A percentile compares a stretch with the other conserved stretches of the same genome.
phyloP scores from a whole-genome alignment of 2,797 vertebrate genomes.

The Muscicapa comitata region DNA sequence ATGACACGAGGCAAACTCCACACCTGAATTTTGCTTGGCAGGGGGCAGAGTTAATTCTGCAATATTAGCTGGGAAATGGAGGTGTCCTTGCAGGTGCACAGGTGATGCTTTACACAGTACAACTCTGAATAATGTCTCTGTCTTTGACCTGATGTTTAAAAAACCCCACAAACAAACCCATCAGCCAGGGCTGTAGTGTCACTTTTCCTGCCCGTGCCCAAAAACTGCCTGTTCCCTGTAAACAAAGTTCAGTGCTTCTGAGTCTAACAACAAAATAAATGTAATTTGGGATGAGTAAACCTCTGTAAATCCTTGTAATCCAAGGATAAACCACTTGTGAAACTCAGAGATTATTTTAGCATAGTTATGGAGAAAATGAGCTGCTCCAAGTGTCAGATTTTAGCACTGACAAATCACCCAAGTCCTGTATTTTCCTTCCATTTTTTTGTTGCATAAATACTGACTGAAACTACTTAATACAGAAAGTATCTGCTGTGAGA shows the following conservation, averaged over 20 bases:
- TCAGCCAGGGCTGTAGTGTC: accelerated
- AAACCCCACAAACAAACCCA: not conserved
- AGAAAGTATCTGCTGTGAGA: not conserved
- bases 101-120: not conserved
- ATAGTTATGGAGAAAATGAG: not conserved
- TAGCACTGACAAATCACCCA: not conserved
- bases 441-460: not conserved
- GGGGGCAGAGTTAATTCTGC: not conserved
- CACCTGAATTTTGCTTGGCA: not conserved
- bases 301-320: not conserved
- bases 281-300: not conserved
- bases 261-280: not conserved
- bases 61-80: not conserved
- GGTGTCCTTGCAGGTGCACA: not conserved
- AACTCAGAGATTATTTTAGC: not conserved
- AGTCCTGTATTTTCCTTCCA: not conserved
- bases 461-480: not conserved
- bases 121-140: not conserved
- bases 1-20: not conserved
- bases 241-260: not conserved
- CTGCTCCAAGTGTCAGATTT: not conserved
- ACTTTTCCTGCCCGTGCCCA: not conserved
- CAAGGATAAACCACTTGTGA: not conserved
- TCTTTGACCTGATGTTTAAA: not conserved
- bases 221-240: not conserved